Percentiles rank a stretch among this genome's conserved stretches.
Evolutionary conservation across 2,888 invertebrate species (phyloP).

Genomic region (Drosophila mimetica): DNA sequence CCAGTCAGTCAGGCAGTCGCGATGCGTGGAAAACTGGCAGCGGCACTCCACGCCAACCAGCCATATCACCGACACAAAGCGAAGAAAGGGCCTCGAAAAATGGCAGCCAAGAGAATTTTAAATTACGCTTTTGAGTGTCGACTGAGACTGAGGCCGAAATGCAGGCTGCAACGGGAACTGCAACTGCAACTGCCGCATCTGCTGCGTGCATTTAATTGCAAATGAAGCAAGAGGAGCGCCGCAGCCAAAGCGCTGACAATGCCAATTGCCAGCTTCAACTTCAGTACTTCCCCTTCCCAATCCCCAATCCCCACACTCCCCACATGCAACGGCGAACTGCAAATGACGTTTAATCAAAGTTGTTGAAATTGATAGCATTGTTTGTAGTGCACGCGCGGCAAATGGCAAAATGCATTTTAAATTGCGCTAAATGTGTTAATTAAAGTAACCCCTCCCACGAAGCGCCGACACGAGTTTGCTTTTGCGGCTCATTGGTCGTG

Average conservation of each 20-base stretch:
- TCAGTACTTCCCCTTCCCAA: constrained; percentile 17
- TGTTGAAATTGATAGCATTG: constrained; percentile 79
- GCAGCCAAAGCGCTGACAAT: constrained; percentile 55
- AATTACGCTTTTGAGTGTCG: constrained; percentile 78
- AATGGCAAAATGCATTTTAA: constrained; percentile 70
- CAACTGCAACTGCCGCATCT: constrained; percentile 42
- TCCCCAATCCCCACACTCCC: constrained; percentile 30
- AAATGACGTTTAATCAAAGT: constrained; percentile 80
- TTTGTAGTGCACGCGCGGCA: constrained; percentile 56
- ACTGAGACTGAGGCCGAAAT: constrained; percentile 68
- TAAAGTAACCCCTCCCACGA: constrained; percentile 47
- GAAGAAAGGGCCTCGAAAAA: constrained; percentile 62
- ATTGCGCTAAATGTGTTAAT: constrained; percentile 67
- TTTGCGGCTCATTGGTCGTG: constrained; percentile 54
- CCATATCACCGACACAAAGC: constrained; percentile 64
- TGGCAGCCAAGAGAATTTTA: constrained; percentile 79
- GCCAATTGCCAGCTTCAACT: constrained; percentile 48
- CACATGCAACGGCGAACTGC: constrained; percentile 56
- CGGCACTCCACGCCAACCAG: constrained; percentile 37
- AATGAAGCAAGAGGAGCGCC: constrained; percentile 61
- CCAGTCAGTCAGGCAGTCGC: constrained; percentile 31
- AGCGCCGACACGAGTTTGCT: constrained; percentile 35
- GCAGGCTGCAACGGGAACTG: constrained; percentile 46
- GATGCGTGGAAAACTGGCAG: constrained; percentile 8
- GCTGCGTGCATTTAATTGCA: constrained; percentile 73